Percentiles rank a stretch among this genome's conserved stretches.
Conservation (phyloP, 2,113 vertebrate species). For the Haliaeetus leucogaster region DNA sequence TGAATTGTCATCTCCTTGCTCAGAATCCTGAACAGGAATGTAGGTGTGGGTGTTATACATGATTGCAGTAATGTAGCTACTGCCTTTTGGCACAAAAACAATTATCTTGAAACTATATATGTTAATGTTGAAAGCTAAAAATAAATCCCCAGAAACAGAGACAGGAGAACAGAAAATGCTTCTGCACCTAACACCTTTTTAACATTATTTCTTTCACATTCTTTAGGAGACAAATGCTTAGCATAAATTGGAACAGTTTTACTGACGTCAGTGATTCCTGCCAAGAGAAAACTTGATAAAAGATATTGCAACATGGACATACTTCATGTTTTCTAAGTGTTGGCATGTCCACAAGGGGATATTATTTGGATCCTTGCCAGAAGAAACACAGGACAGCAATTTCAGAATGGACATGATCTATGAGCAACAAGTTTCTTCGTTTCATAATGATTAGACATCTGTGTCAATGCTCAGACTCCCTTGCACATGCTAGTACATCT, state of each 20-base stretch:
- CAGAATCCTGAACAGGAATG: slow-evolving; percentile 61
- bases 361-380: neutral
- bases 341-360: neutral
- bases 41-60: neutral
- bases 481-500: neutral
- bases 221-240: neutral
- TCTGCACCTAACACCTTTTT: neutral
- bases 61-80: neutral
- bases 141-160: neutral
- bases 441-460: neutral
- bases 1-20: slow-evolving; percentile 76
- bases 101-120: neutral
- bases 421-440: neutral
- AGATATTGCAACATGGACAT: neutral
- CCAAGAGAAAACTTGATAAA: neutral
- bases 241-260: neutral
- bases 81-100: neutral
- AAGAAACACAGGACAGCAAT: neutral
- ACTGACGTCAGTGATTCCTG: neutral
- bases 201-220: neutral
- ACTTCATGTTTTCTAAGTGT: neutral
- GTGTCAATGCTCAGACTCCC: neutral
- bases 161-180: neutral
- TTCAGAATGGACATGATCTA: neutral
- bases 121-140: neutral